Evolutionary conservation across 92 coral and sea anemone species (phyloP).

Genomic region (Actinernus sp.): DNA sequence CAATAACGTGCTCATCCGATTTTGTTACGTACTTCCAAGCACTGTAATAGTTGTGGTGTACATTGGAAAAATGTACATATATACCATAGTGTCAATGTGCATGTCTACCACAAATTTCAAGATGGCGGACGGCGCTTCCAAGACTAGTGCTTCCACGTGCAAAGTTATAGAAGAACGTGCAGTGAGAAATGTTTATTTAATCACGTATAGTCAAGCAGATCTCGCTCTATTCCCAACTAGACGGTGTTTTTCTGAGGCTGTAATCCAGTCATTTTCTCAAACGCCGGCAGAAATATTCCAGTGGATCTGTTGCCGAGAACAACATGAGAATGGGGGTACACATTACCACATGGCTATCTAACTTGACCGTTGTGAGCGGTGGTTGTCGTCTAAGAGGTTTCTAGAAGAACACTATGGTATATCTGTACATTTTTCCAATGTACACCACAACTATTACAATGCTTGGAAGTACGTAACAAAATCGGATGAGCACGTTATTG

Average conservation of each 20-base stretch:
- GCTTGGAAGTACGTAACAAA: too few species aligned
- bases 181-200: conserved; percentile 22
- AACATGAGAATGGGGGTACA: conserved; percentile 30
- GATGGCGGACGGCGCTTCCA: too few species aligned
- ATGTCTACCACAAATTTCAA: too few species aligned
- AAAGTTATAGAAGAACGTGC: too few species aligned
- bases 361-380: conserved; percentile 23
- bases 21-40: too few species aligned
- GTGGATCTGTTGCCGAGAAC: conserved; percentile 47
- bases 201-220: conserved; percentile 39
- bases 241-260: conserved; percentile 25
- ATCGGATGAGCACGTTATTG: too few species aligned
- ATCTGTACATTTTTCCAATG: conserved; percentile 26
- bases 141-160: too few species aligned
- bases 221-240: conserved; percentile 11
- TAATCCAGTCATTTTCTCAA: conserved; percentile 27
- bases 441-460: too few species aligned
- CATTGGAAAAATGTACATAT: too few species aligned
- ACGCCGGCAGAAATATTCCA: conserved; percentile 22
- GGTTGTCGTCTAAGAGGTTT: conserved; percentile 43
- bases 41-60: too few species aligned
- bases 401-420: conserved; percentile 31
- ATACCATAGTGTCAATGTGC: too few species aligned
- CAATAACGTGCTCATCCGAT: too few species aligned
- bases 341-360: conserved; percentile 45